Percentiles rank a stretch among this genome's conserved stretches.
phyloP scores from a whole-genome alignment of 2,888 invertebrate species.

The Orchesella flavescens region DNA sequence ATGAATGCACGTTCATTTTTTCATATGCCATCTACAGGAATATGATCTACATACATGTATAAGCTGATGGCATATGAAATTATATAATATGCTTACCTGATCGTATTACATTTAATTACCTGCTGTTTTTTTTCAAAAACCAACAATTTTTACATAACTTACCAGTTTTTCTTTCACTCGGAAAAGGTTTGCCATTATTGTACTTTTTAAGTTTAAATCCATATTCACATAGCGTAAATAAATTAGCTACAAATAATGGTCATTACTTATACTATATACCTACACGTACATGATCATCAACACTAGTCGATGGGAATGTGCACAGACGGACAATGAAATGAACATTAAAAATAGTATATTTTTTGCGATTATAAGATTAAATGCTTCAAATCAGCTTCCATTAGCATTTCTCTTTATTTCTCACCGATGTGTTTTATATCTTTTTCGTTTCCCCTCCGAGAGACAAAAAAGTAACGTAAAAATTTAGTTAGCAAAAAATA shows the following conservation, averaged over 20 bases:
- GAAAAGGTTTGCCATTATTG: neutral
- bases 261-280: neutral
- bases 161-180: neutral
- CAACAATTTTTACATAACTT: neutral
- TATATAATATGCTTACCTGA: neutral
- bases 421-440: neutral
- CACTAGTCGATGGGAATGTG: neutral
- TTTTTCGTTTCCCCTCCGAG: neutral
- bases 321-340: neutral
- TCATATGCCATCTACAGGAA: neutral
- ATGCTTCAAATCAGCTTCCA: conserved; percentile 16
- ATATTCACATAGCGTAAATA: neutral
- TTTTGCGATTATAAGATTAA: conserved; percentile 1
- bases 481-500: neutral
- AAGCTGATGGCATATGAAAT: neutral
- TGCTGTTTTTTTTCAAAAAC: conserved; percentile 2
- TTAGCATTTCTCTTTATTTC: conserved; percentile 21
- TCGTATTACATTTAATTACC: conserved; percentile 3
- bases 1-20: neutral
- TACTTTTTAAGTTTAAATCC: neutral
- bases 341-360: neutral
- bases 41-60: neutral
- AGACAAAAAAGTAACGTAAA: too few species aligned
- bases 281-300: neutral
- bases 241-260: conserved; percentile 1